Evolutionary conservation across 2,888 invertebrate genomes (phyloP).

Genomic region (Lysandra bellargus): DNA sequence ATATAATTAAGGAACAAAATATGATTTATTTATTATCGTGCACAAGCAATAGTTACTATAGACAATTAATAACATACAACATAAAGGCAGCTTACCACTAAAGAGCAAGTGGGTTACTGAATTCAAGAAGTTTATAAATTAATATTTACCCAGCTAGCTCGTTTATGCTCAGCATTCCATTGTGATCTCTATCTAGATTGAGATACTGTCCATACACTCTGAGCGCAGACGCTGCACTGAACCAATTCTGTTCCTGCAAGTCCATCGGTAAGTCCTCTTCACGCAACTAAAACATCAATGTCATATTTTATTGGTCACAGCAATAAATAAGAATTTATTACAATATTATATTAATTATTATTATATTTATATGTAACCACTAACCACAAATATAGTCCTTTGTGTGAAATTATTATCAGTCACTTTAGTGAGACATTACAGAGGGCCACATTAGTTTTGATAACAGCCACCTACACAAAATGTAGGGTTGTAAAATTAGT

Average conservation of each 20-base stretch:
- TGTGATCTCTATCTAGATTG: conserved; percentile 95
- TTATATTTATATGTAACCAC: no score
- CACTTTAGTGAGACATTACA: no score
- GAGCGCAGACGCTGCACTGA: conserved; percentile 92
- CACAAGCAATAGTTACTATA: no score
- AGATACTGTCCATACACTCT: conserved; percentile 96
- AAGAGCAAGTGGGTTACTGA: no score
- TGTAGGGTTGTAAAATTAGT: conserved; percentile 43
- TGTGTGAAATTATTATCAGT: no score
- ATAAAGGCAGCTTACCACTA: no score
- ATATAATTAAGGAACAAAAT: no score
- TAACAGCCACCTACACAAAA: neutral
- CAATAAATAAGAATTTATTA: neutral
- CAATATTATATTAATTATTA: no score
- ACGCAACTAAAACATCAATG: conserved; percentile 77
- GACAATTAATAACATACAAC: no score
- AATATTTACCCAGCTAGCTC: conserved; percentile 88
- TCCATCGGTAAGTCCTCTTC: conserved; percentile 92
- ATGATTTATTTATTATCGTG: no score
- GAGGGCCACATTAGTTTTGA: neutral
- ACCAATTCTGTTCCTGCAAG: conserved; percentile 93
- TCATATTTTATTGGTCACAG: neutral
- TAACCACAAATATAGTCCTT: no score
- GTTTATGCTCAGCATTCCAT: conserved; percentile 95
- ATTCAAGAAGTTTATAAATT: neutral